Evolutionary conservation across 2,888 invertebrate species (phyloP).

Genomic region (Drosophila diplacantha): DNA sequence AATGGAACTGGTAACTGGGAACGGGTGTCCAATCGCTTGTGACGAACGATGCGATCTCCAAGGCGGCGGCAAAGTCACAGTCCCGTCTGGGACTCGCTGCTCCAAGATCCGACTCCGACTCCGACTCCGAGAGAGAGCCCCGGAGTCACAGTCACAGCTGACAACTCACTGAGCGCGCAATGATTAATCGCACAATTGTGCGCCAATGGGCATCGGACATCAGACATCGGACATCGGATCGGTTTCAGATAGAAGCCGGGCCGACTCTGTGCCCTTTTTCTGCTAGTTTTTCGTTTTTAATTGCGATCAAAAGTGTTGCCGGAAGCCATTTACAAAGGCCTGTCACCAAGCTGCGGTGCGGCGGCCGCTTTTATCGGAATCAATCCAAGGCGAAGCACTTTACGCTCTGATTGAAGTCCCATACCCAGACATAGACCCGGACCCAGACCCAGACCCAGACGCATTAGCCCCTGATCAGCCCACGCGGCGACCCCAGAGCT

Average conservation of each 20-base stretch:
- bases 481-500: constrained; percentile 33
- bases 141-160: constrained; percentile 63
- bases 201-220: constrained; percentile 41
- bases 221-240: constrained; percentile 26
- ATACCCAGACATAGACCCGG: constrained; percentile 4
- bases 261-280: constrained; percentile 53
- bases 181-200: constrained; percentile 73
- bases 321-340: constrained; percentile 71
- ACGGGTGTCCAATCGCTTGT: constrained; percentile 70
- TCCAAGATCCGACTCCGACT: constrained; percentile 17
- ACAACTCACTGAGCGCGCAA: constrained; percentile 73
- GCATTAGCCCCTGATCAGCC: constrained; percentile 25
- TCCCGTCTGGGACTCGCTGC: constrained; percentile 9
- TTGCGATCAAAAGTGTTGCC: constrained; percentile 72
- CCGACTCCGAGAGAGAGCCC: constrained; percentile 2
- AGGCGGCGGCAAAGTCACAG: constrained; percentile 52
- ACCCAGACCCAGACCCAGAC: not conserved
- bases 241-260: constrained; percentile 25
- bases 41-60: constrained; percentile 67
- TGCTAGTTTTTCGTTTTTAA: constrained; percentile 63
- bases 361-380: constrained; percentile 60
- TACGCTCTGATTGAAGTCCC: constrained; percentile 63
- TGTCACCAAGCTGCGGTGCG: constrained; percentile 55
- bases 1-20: constrained; percentile 20
- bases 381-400: constrained; percentile 61